Evolutionary conservation across 2,797 vertebrate genomes (phyloP).

Genomic region (Melanotaenia trifasciata): DNA sequence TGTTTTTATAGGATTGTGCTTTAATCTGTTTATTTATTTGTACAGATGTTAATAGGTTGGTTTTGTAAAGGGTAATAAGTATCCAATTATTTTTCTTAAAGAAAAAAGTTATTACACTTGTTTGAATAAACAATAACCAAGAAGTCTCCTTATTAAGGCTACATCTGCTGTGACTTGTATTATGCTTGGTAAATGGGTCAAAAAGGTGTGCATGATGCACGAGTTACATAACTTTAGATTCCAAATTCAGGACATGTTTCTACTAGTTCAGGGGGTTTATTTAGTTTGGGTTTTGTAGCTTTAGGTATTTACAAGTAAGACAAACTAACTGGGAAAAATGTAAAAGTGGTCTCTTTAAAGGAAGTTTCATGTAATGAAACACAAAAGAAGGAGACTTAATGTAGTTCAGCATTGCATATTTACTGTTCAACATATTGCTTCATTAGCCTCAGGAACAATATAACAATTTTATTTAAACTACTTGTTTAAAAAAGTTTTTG

Average conservation of each 20-base stretch:
- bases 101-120: conserved; percentile 58
- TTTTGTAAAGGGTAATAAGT: conserved; percentile 69
- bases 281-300: background rate
- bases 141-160: background rate
- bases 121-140: conserved; percentile 73
- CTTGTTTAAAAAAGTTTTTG: conserved; percentile 63
- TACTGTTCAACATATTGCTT: conserved; percentile 75
- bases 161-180: background rate
- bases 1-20: conserved; percentile 55
- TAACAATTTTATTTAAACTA: conserved; percentile 30
- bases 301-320: background rate
- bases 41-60: conserved; percentile 75
- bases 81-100: conserved; percentile 78
- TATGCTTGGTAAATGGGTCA: background rate
- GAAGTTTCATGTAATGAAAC: background rate
- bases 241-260: background rate
- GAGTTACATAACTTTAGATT: background rate
- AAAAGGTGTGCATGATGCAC: background rate
- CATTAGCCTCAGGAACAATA: conserved; percentile 52
- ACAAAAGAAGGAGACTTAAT: background rate
- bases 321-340: background rate
- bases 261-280: background rate
- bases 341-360: background rate
- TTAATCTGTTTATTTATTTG: conserved; percentile 77
- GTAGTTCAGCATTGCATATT: conserved; percentile 74